Percentiles rank a stretch among this genome's conserved stretches.
Conservation (phyloP, 2,888 invertebrate species). For the Erynnis tages region DNA sequence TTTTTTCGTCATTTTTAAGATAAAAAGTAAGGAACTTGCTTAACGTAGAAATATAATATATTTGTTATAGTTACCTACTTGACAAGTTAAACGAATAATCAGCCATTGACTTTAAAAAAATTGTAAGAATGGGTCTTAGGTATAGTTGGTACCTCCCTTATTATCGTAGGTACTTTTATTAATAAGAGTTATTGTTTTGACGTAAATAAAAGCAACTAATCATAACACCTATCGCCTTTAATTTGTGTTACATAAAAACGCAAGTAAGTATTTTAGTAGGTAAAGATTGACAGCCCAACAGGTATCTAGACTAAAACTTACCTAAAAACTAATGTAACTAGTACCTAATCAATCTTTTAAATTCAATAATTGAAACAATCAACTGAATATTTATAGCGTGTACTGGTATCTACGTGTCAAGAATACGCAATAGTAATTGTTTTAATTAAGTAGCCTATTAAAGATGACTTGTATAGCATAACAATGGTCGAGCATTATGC, state of each 20-base stretch:
- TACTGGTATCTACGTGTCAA: conserved; percentile 22
- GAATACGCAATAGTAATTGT: conserved; percentile 26
- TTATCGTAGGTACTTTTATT: too few relatives aligned
- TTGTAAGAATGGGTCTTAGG: too few relatives aligned
- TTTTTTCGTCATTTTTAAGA: too few relatives aligned
- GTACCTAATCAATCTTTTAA: conserved; percentile 19
- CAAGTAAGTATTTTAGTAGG: conserved; percentile 2
- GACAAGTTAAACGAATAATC: too few relatives aligned
- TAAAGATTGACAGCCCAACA: conserved; percentile 5
- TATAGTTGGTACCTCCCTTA: too few relatives aligned
- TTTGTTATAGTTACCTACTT: too few relatives aligned
- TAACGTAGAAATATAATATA: too few relatives aligned
- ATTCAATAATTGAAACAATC: conserved; percentile 8
- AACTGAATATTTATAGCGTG: conserved; percentile 18
- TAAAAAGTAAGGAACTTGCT: too few relatives aligned
- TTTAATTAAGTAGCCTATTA: conserved; percentile 27
- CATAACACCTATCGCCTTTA: neutral
- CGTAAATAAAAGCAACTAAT: too few relatives aligned
- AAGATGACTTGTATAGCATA: conserved; percentile 43
- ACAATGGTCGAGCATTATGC: conserved; percentile 49
- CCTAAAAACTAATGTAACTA: conserved; percentile 1
- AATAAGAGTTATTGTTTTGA: too few relatives aligned
- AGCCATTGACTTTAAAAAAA: too few relatives aligned
- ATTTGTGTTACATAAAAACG: neutral
- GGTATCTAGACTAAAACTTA: conserved; percentile 10